Percentiles rank a stretch among this genome's conserved stretches.
phyloP scores from a whole-genome alignment of 1,140 invertebrate species.

The Megalopta genalis region DNA sequence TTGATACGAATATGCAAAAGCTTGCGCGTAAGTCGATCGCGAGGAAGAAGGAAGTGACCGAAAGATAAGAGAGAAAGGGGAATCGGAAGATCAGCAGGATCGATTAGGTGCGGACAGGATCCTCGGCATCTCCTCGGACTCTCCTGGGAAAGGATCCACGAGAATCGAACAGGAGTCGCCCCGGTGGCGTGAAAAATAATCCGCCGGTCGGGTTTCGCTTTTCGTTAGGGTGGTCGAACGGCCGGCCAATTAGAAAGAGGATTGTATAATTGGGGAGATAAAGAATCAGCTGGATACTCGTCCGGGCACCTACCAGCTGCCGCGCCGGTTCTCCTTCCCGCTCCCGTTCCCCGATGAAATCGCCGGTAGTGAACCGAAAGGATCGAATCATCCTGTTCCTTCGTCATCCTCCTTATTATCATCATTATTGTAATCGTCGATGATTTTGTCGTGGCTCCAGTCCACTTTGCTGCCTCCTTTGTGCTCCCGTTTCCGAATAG shows the following conservation, averaged over 20 bases:
- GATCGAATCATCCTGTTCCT: conserved; percentile 40
- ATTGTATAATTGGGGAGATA: conserved; percentile 67
- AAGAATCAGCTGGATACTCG: conserved; percentile 63
- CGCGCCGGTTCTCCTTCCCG: conserved; percentile 4
- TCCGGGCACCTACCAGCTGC: conserved; percentile 62
- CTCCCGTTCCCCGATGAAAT: conserved; percentile 17
- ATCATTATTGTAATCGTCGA: conserved; percentile 44
- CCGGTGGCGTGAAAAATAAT: conserved; percentile 53
- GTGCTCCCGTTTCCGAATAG: no score
- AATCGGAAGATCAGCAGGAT: not conserved
- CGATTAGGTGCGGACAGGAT: not conserved
- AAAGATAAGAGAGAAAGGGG: not conserved
- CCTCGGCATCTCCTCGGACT: not conserved
- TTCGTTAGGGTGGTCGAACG: conserved; percentile 58
- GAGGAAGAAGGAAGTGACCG: no score
- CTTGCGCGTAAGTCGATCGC: no score
- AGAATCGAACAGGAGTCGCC: conserved; percentile 33
- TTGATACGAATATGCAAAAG: no score
- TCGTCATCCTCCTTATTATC: conserved; percentile 36
- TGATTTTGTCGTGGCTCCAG: conserved; percentile 16
- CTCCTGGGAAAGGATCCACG: not conserved
- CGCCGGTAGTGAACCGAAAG: conserved; percentile 2
- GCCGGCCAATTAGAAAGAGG: conserved; percentile 63
- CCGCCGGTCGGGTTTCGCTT: conserved; percentile 45
- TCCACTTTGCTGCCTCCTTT: no score